phyloP scores from a whole-genome alignment of 1,140 invertebrate genomes.

The Amyelois transitella region DNA sequence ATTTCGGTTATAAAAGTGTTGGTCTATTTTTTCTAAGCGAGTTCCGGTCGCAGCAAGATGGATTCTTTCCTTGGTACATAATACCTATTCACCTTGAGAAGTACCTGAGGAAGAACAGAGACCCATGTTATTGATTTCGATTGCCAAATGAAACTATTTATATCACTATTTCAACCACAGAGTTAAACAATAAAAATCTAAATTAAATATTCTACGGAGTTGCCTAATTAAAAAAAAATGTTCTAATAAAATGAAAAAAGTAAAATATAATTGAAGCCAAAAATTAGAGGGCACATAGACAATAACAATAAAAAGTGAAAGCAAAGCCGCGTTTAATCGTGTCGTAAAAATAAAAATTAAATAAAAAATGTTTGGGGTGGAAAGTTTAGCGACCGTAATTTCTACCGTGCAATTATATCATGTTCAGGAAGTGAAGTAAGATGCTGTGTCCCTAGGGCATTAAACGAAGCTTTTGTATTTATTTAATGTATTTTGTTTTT shows the following conservation, averaged over 20 bases:
- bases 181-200: background rate
- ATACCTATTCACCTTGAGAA: slow-evolving; percentile 73
- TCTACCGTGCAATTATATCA: slow-evolving; percentile 59
- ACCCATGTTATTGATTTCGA: slow-evolving; percentile 28
- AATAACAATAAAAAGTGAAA: slow-evolving; percentile 71
- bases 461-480: slow-evolving; percentile 9
- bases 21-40: slow-evolving; percentile 60
- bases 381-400: slow-evolving; percentile 63
- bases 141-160: background rate
- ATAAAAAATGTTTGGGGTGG: slow-evolving; percentile 67
- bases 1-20: slow-evolving; percentile 67
- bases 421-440: slow-evolving; percentile 41
- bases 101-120: slow-evolving; percentile 71
- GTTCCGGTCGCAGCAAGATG: slow-evolving; percentile 61
- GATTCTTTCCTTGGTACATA: slow-evolving; percentile 57
- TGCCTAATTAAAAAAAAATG: slow-evolving; percentile 60
- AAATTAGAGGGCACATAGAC: slow-evolving; percentile 70
- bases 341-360: slow-evolving; percentile 74
- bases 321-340: slow-evolving; percentile 71
- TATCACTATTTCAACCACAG: background rate
- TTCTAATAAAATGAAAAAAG: slow-evolving; percentile 58
- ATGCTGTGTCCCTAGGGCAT: slow-evolving; percentile 49
- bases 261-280: slow-evolving; percentile 69
- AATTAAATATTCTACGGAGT: slow-evolving; percentile 3
- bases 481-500: too few relatives aligned